Base-by-base conservation (phyloP, 1,140 invertebrate species). In the Drosophila ananassae region DNA sequence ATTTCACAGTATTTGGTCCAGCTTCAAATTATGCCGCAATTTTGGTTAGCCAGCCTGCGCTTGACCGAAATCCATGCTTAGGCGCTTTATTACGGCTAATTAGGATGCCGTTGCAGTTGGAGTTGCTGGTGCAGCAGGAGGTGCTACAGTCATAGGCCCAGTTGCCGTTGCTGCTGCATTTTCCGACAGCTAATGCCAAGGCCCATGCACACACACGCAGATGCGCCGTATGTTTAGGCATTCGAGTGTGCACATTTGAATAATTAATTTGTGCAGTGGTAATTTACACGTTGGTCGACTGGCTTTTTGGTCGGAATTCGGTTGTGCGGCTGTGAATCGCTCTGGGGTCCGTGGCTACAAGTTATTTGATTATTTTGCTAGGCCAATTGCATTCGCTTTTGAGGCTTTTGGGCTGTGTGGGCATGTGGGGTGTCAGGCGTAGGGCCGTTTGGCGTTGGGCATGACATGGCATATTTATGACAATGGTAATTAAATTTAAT, bases 401-500 rank as follows among this genome's bases (percentile, higher is more conserved):
- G 50, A 0, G 44, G 44, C 22, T 32, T 69, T 17, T 28, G 0
- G 44, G 0, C 13, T 13, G 9, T 24, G 34, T 37, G 34, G 2
- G 10, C 12, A 9, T 7, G 32, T 28, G 32, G 32, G 32, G n/a
- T n/a, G n/a, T n/a, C n/a, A n/a, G 1, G 9, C 5, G 12, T 4
- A 3, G 9, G 60, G 34, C 2, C 2, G 5, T 41, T 46, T 54
- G 51, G 44, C 37, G 28, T 61, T 54, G 46, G 71, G 57, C 58
- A 54, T 75, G 79, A 59, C 60, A 60, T 89, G 82, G 83, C 83
- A 87, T 87, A 87, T 87, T 87, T 87, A 87, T 87, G 82, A 89
- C 83, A 89, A 72, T 83, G 79, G 83, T 87, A 89, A 87, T 87
- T 87, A 87, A 87, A 83, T 87, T 87, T 87, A 87, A 87, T 87